Evolutionary conservation across 2,888 invertebrate species (phyloP), one percentile per base, ranked within the genome.

Genomic region (Sialis fuliginosa): DNA sequence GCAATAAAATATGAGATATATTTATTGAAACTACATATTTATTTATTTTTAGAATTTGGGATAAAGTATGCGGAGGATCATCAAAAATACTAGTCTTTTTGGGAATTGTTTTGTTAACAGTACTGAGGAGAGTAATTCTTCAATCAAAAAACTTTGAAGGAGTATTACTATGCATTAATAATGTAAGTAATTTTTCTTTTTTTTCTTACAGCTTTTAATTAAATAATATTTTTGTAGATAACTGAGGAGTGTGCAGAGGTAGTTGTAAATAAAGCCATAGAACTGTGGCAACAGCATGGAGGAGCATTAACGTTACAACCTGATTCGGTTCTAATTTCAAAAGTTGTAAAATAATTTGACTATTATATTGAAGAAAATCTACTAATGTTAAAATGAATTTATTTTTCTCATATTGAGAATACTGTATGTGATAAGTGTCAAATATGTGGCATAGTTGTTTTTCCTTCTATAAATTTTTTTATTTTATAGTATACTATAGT

Each of bases 1-100:
- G 33, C 30, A 44, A 45, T 13, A 4, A 37, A 47, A 39, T 37
- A 47, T 22, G 39, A 34, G 40, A n/a, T 40, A 45, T 33, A 30
- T 39, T 33, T 13, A 45, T 42, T 42, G 33, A 22, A 7, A 31
- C 31, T n/a, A 30, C 13, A 22, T 30, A 8, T 10, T 22, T 7
- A 22, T 39, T 44, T 43, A 54, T 48, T 68, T 70, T 56, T 54
- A 88, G 88, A 60, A 81, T 91, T 52, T 90, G 89, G 87, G 90
- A 91, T 61, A 89, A 89, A 66, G 68, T 91, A 33, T 80, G 85
- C 58, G 87, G 85, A 39, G 89, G 90, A 4, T 88, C 88, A 0
- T 79, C 78, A 37, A 84, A 82, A 66, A 83, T 90, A 56, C 69
- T 91, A 42, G 75, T 83, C 0, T 89, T 80, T 62, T 79, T 85